These are phyloP conservation scores for Dolomedes plantarius DNA, from an alignment of 2,888 invertebrate genomes.

Conservation along the genomic window DNA sequence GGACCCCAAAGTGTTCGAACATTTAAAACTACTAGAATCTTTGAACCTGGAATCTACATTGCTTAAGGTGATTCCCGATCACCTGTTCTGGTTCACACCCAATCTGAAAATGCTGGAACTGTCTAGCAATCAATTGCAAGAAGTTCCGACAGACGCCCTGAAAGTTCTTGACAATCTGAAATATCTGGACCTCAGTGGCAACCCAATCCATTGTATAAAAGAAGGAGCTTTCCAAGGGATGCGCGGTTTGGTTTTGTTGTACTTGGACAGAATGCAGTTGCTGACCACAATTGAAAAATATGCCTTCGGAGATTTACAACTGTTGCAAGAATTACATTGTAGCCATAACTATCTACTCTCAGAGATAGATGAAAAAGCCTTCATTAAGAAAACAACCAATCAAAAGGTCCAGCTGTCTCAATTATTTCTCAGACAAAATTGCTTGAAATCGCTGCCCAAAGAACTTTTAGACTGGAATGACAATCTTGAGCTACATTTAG, in stretches of 20 bases:
- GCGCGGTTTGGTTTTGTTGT: slow-evolving; percentile 12
- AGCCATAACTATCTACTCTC: slow-evolving; percentile 43
- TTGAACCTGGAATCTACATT: slow-evolving; percentile 41
- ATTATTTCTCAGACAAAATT: slow-evolving; percentile 50
- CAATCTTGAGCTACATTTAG: slow-evolving; percentile 34
- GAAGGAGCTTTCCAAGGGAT: slow-evolving; percentile 46
- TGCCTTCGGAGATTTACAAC: slow-evolving; percentile 55
- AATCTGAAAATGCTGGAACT: slow-evolving; percentile 32
- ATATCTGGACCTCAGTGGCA: slow-evolving; percentile 48
- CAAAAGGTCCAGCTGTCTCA: slow-evolving; percentile 24
- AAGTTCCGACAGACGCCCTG: slow-evolving; percentile 47
- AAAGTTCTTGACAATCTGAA: slow-evolving; percentile 31
- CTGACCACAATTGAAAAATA: slow-evolving; percentile 48
- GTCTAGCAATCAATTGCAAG: slow-evolving; percentile 30
- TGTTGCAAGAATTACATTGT: slow-evolving; percentile 57
- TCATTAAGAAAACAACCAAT: slow-evolving; percentile 29
- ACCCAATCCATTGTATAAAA: slow-evolving; percentile 35
- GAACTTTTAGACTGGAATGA: slow-evolving; percentile 44
- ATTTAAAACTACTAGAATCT: slow-evolving; percentile 35
- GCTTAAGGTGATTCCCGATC: slow-evolving; percentile 40
- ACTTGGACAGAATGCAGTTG: slow-evolving; percentile 53
- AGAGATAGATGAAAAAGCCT: slow-evolving; percentile 45
- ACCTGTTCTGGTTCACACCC: slow-evolving; percentile 49
- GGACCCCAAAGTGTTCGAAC: slow-evolving; percentile 42
- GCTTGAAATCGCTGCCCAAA: slow-evolving; percentile 14